A percentile compares a stretch with the other conserved stretches of the same genome.
Evolutionary conservation across 2,797 vertebrate genomes (phyloP).

Genomic region (Danio choprae): DNA sequence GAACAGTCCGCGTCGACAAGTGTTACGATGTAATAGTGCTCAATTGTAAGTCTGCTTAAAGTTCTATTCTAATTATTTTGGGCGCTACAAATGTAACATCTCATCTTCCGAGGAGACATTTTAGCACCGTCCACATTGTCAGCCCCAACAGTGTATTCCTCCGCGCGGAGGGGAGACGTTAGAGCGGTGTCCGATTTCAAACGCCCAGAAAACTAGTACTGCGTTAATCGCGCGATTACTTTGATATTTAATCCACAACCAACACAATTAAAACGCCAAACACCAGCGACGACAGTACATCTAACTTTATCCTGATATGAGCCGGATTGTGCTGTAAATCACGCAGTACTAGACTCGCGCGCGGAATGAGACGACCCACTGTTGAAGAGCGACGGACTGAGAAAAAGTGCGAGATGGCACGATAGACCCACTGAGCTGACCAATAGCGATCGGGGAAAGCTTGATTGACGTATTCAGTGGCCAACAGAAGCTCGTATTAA

Average conservation of each 20-base stretch:
- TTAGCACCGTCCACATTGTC: slow-evolving; percentile 86
- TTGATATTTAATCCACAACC: not conserved
- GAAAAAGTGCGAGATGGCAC: slow-evolving; percentile 78
- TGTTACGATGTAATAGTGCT: slow-evolving; percentile 58
- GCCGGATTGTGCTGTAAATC: slow-evolving; percentile 52
- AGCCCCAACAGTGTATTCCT: slow-evolving; percentile 76
- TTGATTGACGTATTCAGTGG: slow-evolving; percentile 68
- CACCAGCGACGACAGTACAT: not conserved
- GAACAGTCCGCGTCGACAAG: slow-evolving; percentile 62
- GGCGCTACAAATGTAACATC: slow-evolving; percentile 74
- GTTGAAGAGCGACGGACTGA: slow-evolving; percentile 47
- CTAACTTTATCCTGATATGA: slow-evolving; percentile 5
- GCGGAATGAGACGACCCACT: slow-evolving; percentile 81
- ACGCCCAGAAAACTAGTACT: slow-evolving; percentile 52
- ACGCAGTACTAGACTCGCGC: slow-evolving; percentile 76
- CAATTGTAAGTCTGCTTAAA: slow-evolving; percentile 65
- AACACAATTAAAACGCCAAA: not conserved
- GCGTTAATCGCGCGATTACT: not conserved
- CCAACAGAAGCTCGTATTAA: slow-evolving; percentile 65
- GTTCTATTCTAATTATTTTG: slow-evolving; percentile 56
- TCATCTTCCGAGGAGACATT: slow-evolving; percentile 86
- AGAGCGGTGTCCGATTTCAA: slow-evolving; percentile 79
- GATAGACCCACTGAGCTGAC: slow-evolving; percentile 74
- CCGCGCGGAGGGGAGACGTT: slow-evolving; percentile 79
- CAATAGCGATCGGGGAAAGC: slow-evolving; percentile 69